Base-by-base conservation (phyloP, 2,888 invertebrate species). In the Habrosyne pyritoides region DNA sequence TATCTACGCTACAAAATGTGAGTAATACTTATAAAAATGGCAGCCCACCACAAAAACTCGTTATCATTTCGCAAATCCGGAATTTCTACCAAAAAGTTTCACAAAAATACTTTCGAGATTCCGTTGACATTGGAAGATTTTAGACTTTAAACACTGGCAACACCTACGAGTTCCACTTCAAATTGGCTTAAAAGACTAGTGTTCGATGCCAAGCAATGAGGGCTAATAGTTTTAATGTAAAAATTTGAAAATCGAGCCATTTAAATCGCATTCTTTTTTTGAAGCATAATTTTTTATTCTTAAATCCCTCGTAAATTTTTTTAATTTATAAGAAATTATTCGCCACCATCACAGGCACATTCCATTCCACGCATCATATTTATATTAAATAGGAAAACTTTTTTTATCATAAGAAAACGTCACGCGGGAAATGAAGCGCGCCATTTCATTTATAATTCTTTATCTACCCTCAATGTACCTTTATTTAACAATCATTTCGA, bases 21-120 rank as follows among this genome's bases (percentile, higher is more conserved):
- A 59, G 65, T 69, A 69, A 63, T 69, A 67, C 67, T 67, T 63
- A 57, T 42, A 46, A 65, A 54, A 60, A 69, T 69, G 69, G 69
- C 67, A 69, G 64, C 57, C 60, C 53, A 57, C 56, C 52, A 26
- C 53, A 26, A 46, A n/a, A 54, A 59, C 57, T 60, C 63, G 12
- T 33, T 54, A 10, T 28, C 33, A 36, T 33, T 26, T 36, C 36
- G 12, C 18, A 42, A 7, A 42, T n/a, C 42, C 42, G 33, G 18
- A 47, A 54, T 54, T 54, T 14, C 26, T 28, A 42, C 30, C 33
- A 28, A 28, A 54, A 33, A 36, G 30, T 49, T 22, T 12, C 21
- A 14, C 18, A 47, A 47, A 47, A 56, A 61, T 46, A 53, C 56
- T 47, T 60, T 21, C 55, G 61, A 66, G 59, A 64, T 66, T 61